A percentile compares a stretch with the other conserved stretches of the same genome.
These are phyloP conservation scores for Herpetotheres cachinnans DNA, from an alignment of 2,113 vertebrate species.

Conservation along the genomic window DNA sequence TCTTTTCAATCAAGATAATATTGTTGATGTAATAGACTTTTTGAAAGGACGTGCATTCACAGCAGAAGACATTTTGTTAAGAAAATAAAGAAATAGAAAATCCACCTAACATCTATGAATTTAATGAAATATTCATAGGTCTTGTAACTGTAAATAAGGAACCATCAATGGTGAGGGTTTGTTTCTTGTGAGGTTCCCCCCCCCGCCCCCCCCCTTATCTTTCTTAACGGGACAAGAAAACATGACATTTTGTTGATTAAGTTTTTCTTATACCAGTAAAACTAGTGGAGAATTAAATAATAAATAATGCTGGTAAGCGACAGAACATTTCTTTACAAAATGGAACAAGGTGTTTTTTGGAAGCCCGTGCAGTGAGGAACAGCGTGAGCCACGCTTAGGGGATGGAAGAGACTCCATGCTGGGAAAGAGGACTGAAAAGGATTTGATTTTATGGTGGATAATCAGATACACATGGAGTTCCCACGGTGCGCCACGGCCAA, in stretches of 20 bases:
- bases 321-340: not conserved
- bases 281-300: not conserved
- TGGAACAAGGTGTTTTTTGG: not conserved
- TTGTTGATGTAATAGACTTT: not conserved
- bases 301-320: not conserved
- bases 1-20: not conserved
- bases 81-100: not conserved
- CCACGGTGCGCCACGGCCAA: fast-evolving
- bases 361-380: not conserved
- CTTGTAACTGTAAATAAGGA: not conserved
- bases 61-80: not conserved
- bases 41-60: not conserved
- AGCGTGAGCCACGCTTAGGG: not conserved
- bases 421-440: constrained; percentile 12
- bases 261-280: not conserved
- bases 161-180: not conserved
- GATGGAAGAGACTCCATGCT: constrained; percentile 3
- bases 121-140: not conserved
- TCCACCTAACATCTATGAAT: not conserved
- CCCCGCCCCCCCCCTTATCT: not conserved
- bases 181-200: not conserved
- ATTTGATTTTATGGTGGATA: constrained; percentile 43
- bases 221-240: not conserved
- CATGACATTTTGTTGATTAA: not conserved
- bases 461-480: constrained; percentile 17